Base-by-base conservation (phyloP, 2,113 vertebrate species). In the Anas platyrhynchos region DNA sequence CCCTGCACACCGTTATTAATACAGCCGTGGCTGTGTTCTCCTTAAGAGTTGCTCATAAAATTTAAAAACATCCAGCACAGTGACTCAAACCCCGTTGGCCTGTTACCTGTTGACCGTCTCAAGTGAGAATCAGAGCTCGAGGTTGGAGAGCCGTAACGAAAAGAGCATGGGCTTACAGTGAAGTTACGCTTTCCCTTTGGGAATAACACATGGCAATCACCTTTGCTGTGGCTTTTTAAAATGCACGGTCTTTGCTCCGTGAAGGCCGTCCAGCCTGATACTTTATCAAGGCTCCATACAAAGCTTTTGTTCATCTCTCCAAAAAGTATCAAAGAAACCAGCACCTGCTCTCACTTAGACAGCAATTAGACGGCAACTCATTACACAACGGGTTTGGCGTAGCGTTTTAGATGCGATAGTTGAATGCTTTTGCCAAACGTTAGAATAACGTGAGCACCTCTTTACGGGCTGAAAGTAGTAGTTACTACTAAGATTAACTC, bases 211-310 rank as follows among this genome's bases (percentile, higher is more conserved):
- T 34, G 48, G 38, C 54, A 87, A 55, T 4, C n/a, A 32, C 9
- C 12, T 72, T 68, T 56, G 69, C 54, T 3, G 58, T 0, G 23
- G 11, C 36, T 52, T 88, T 68, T 86, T 34, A 59, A 88, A 86
- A 67, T 2, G 18, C 29, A 23, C 0, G 0, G 21, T 55, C 27
- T 67, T 62, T 50, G 72, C 13, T n/a, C 1, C 0, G 22, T 55
- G 32, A 71, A 90, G n/a, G 63, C 12, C 43, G 83, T 46, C 8
- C 3, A 2, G 14, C 9, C 50, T 7, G 50, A 25, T 3, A 38
- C 29, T 54, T 88, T 73, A 50, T 55, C 25, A 66, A 36, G 36
- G 41, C 55, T 32, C 7, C 8, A 22, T 0, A 55, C 5, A 90
- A 50, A 0, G 4, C 21, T 55, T 84, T 38, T 78, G 26, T 29